These are phyloP conservation scores for Pristionchus mayeri DNA, from an alignment of 2,888 invertebrate species.

Conservation along the genomic window DNA sequence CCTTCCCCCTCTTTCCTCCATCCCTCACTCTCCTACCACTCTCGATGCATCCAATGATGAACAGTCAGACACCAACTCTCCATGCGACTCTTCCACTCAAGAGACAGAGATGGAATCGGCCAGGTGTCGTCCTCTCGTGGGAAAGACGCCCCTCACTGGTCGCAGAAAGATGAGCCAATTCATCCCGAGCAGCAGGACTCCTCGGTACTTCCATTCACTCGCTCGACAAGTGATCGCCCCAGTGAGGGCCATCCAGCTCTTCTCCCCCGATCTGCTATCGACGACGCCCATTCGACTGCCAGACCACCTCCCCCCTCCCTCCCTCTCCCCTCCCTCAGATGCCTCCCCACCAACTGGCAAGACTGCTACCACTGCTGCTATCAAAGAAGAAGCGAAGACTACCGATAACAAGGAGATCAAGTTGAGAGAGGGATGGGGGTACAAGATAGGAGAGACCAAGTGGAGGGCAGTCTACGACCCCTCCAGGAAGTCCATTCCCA, in stretches of 20 bases:
- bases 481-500: not conserved
- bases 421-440: slow-evolving; percentile 27
- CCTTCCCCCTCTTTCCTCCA: not conserved
- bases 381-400: no score
- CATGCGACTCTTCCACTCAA: no score
- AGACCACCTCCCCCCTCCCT: not conserved
- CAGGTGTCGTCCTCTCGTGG: no score
- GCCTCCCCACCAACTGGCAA: no score
- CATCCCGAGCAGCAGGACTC: no score
- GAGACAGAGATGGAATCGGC: no score
- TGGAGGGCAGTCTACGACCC: slow-evolving; percentile 11
- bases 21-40: not conserved
- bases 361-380: not conserved
- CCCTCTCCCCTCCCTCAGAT: not conserved
- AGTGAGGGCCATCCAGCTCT: not conserved
- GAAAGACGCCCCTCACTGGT: no score
- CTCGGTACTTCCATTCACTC: no score
- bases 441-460: slow-evolving; percentile 22
- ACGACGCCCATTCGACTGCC: not conserved
- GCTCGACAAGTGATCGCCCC: no score
- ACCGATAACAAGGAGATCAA: not conserved
- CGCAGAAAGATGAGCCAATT: no score
- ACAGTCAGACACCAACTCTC: no score
- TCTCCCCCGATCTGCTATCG: not conserved
- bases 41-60: not conserved